These are phyloP conservation scores for Zaprionus bogoriensis DNA, from an alignment of 2,888 invertebrate species.

Conservation along the genomic window DNA sequence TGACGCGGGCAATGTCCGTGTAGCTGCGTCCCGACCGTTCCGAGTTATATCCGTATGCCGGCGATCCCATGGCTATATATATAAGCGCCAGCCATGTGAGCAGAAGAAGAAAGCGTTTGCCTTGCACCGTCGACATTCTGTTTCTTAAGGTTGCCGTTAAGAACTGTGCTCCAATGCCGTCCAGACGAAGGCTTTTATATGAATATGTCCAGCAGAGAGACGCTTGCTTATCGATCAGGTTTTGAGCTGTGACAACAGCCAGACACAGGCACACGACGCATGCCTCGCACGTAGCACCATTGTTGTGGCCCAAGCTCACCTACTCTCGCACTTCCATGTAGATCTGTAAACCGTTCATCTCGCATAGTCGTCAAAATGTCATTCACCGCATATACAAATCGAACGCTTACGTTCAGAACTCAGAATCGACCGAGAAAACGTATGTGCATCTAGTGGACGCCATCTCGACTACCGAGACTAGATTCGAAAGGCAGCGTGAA, in stretches of 20 bases:
- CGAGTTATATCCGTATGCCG: constrained; percentile 22
- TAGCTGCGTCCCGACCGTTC: constrained; percentile 84
- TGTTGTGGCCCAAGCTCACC: constrained; percentile 22
- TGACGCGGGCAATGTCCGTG: constrained; percentile 88
- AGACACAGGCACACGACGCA: constrained; percentile 24
- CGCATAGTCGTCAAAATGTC: constrained; percentile 45
- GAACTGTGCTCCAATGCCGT: constrained; percentile 43
- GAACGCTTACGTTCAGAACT: constrained; percentile 28
- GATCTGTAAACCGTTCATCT: constrained; percentile 16
- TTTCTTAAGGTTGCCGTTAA: constrained; percentile 26
- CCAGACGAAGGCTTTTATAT: constrained; percentile 52
- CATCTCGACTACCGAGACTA: constrained; percentile 14
- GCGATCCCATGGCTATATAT: constrained; percentile 5
- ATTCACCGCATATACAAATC: constrained; percentile 49
- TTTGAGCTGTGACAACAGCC: constrained; percentile 26
- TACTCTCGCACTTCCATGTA: background rate
- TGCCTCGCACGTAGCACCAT: constrained; percentile 54
- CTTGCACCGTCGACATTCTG: constrained; percentile 40
- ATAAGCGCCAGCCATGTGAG: constrained; percentile 36
- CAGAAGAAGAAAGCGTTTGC: constrained; percentile 23
- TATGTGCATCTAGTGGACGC: background rate
- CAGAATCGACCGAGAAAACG: constrained; percentile 20
- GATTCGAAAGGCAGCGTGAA: constrained; percentile 1
- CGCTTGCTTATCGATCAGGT: constrained; percentile 62
- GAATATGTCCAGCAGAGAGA: constrained; percentile 24